Conservation (phyloP, 2,888 invertebrate species). For the Eutolmus rufibarbis region DNA sequence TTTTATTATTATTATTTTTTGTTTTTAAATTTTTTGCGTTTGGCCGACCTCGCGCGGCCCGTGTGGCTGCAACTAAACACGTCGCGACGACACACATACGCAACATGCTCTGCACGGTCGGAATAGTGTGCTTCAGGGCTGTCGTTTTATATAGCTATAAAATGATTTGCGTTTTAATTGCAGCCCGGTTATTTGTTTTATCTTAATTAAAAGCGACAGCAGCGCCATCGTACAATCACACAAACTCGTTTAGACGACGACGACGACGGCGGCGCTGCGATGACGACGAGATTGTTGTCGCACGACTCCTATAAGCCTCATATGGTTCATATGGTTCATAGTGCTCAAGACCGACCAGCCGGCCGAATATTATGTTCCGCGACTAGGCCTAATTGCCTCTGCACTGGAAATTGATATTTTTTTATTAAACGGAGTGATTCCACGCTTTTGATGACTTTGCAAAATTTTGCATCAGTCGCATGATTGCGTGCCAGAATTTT, state of each 20-base stretch:
- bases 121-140: neutral
- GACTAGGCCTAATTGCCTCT: neutral
- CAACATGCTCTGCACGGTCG: neutral
- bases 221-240: conserved; percentile 37
- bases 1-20: neutral
- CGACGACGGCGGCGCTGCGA: neutral
- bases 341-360: neutral
- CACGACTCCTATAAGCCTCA: conserved; percentile 6
- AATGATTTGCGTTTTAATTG: conserved; percentile 42
- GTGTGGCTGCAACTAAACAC: neutral
- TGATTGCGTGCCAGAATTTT: neutral
- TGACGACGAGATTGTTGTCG: conserved; percentile 26
- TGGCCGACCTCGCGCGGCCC: conserved; percentile 11
- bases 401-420: neutral
- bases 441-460: neutral
- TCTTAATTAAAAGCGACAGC: conserved; percentile 49
- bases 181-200: conserved; percentile 44
- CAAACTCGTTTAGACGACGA: conserved; percentile 25
- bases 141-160: conserved; percentile 38
- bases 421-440: neutral
- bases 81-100: neutral
- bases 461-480: neutral
- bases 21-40: neutral
- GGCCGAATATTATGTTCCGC: neutral
- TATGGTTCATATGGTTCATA: neutral